Conservation (phyloP, 1,140 invertebrate species). For the Nebria ingens region DNA sequence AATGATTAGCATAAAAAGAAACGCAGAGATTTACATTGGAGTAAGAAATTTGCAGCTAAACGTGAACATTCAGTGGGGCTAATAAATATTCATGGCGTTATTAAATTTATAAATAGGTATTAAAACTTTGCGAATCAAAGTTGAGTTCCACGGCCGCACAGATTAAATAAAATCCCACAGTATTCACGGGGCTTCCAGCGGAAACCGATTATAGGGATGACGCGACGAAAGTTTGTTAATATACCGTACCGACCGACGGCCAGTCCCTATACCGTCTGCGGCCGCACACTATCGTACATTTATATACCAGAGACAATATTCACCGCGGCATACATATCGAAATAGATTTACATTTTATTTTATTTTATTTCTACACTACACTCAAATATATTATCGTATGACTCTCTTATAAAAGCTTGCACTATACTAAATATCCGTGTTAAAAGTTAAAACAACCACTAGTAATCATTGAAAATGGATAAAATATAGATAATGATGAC, state of each 20-base stretch:
- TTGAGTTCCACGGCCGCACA: constrained; percentile 3
- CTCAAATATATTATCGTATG: too few species aligned
- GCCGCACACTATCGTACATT: too few species aligned
- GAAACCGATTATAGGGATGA: constrained; percentile 8
- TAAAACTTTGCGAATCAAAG: constrained; percentile 9
- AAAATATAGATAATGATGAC: too few species aligned
- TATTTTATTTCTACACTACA: too few species aligned
- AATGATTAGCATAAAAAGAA: constrained; percentile 4
- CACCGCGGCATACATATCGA: too few species aligned
- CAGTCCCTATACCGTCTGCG: too few species aligned
- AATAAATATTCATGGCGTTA: constrained; percentile 9
- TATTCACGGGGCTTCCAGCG: background rate
- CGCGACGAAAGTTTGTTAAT: constrained; percentile 8
- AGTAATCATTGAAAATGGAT: too few species aligned
- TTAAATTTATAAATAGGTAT: constrained; percentile 10
- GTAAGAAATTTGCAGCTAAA: constrained; percentile 3
- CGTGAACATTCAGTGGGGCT: background rate
- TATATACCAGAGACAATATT: too few species aligned
- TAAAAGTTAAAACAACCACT: too few species aligned
- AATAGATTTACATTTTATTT: too few species aligned
- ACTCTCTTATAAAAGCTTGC: too few species aligned
- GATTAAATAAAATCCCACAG: constrained; percentile 8
- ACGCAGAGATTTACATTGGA: background rate
- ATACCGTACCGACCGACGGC: background rate
- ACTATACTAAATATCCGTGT: too few species aligned